Evolutionary conservation across 2,888 invertebrate genomes (phyloP).

Genomic region (Schizotus pectinicornis): DNA sequence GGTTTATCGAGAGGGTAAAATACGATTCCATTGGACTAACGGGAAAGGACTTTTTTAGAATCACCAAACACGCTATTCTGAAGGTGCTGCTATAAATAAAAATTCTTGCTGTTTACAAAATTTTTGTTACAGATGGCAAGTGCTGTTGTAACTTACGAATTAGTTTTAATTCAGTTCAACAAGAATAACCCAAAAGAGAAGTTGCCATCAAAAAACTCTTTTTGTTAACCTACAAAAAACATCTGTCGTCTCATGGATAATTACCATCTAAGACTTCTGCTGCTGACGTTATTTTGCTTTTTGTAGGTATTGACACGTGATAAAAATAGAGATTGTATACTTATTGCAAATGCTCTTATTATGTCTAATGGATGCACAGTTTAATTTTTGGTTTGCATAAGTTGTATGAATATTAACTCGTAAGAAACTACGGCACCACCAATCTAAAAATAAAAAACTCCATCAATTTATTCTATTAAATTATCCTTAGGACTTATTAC

Average conservation of each 20-base stretch:
- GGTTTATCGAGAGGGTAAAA: constrained; percentile 14
- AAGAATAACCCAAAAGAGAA: constrained; percentile 5
- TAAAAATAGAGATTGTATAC: too few species aligned
- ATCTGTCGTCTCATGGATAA: too few species aligned
- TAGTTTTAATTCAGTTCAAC: constrained; percentile 17
- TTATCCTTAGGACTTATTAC: constrained; percentile 1
- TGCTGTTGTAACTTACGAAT: constrained; percentile 20
- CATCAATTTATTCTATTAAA: neutral
- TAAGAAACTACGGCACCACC: constrained; percentile 18
- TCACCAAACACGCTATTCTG: constrained; percentile 13
- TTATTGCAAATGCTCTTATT: too few species aligned
- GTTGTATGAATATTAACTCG: constrained; percentile 18
- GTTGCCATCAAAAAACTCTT: constrained; percentile 9
- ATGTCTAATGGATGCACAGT: too few species aligned
- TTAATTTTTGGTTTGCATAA: neutral
- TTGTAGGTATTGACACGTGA: too few species aligned
- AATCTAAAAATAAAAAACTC: constrained; percentile 7
- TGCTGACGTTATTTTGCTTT: too few species aligned
- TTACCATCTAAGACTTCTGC: too few species aligned
- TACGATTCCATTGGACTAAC: constrained; percentile 13
- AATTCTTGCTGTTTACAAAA: neutral
- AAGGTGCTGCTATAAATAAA: constrained; percentile 6
- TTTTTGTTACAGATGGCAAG: constrained; percentile 16
- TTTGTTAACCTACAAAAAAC: constrained; percentile 11
- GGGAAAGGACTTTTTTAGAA: constrained; percentile 19